phyloP scores from a whole-genome alignment of 1,140 invertebrate genomes.

The Anagrus nilaparvatae region DNA sequence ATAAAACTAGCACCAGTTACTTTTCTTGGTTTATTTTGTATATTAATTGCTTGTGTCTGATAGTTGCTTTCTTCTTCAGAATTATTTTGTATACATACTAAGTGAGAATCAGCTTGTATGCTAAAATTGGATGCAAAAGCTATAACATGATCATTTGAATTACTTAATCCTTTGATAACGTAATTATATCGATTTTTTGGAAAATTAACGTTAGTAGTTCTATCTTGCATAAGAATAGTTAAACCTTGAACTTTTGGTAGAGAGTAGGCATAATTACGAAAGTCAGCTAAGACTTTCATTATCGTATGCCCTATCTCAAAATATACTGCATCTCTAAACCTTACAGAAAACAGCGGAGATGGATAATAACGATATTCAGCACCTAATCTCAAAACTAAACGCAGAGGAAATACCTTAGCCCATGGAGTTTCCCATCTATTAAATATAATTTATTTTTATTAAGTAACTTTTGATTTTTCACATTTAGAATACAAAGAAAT shows the following conservation, averaged over 20 bases:
- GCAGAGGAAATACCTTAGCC: conserved; percentile 75
- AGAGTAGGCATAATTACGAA: conserved; percentile 78
- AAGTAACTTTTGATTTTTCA: too few relatives aligned
- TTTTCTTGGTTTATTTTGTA: conserved; percentile 70
- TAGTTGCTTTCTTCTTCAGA: conserved; percentile 56
- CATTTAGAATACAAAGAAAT: too few relatives aligned
- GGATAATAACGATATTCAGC: conserved; percentile 85
- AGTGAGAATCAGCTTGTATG: conserved; percentile 70
- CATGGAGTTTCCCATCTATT: conserved; percentile 77
- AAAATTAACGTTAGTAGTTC: conserved; percentile 68
- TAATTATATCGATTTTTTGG: conserved; percentile 75
- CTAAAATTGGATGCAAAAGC: conserved; percentile 77
- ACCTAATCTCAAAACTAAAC: conserved; percentile 68
- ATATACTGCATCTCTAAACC: conserved; percentile 71
- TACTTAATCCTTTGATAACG: conserved; percentile 71
- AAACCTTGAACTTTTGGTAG: conserved; percentile 68
- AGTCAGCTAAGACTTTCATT: conserved; percentile 81
- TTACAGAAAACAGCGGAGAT: conserved; percentile 71
- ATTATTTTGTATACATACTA: conserved; percentile 77
- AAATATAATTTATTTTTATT: too few relatives aligned
- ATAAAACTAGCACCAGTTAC: conserved; percentile 86
- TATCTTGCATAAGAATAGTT: conserved; percentile 76
- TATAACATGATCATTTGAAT: conserved; percentile 77
- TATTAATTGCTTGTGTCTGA: conserved; percentile 81
- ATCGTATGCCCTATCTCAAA: conserved; percentile 85